Evolutionary conservation across 92 coral and sea anemone genomes (phyloP), one percentile per base, ranked within the genome.

Genomic region (Zoanthus solanderi): DNA sequence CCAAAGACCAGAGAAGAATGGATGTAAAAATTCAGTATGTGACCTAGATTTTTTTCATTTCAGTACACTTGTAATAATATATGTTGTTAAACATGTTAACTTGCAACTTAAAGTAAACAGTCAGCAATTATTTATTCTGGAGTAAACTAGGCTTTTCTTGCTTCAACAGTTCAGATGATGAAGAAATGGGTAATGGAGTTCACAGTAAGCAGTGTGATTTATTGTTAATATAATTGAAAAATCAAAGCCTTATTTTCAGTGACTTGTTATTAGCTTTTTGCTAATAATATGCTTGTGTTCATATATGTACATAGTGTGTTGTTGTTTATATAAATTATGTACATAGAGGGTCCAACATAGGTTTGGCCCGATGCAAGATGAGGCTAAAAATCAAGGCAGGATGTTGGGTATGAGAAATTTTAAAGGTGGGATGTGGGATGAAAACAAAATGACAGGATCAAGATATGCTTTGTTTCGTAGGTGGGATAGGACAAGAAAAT

Each of bases 111-210:
- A 34, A 34, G 3, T 23, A 23, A 23, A 23, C 23, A 23, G 23
- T 23, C 23, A 23, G 23, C 23, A 34, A 34, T 34, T 34, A 34
- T 34, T 34, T 34, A 34, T 34, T 34, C 2, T 34, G 42, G 42
- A 34, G 3, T 34, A 34, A 34, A 34, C 42, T 1, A 34, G 42
- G 57, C 5, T 17, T 50, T 53, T n/a, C 83, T 17, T 74, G 17
- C 31, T 46, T 69, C 69, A 67, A 42, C 73, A 93, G 96, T 54
- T 93, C 96, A 78, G 96, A 93, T 89, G 96, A 91, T 9, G 96
- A 93, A 53, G 54, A 76, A 31, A 74, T 79, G 16, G 86, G 89
- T 48, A 91, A 88, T 83, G 94, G 91, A 60, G 65, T 69, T 72
- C 85, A 82, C 88, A 81, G 96, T 93, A 80, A 91, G 92, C 15